These are phyloP conservation scores for Channallabes apus DNA, from an alignment of 2,797 vertebrate species.

Conservation along the genomic window DNA sequence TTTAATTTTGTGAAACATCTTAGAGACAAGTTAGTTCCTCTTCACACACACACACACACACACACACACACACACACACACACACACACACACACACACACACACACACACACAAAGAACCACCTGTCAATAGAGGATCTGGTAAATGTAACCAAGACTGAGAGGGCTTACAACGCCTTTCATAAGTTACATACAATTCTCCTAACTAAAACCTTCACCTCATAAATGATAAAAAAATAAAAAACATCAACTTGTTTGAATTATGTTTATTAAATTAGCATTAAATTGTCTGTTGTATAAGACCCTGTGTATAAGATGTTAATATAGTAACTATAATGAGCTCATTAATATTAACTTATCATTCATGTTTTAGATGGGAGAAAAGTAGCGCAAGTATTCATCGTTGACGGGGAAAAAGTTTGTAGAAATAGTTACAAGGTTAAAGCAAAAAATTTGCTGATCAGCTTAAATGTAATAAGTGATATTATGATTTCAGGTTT, in stretches of 20 bases:
- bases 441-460: no score
- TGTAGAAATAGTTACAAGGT: no score
- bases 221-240: neutral
- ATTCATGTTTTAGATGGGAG: neutral
- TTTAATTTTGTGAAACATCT: neutral
- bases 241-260: neutral
- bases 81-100: neutral
- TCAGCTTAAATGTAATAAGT: no score
- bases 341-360: neutral
- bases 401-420: no score
- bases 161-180: neutral
- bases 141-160: neutral
- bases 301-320: neutral
- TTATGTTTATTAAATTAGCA: neutral
- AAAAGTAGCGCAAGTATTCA: no score
- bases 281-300: neutral
- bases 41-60: neutral
- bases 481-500: no score
- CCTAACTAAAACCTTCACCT: neutral
- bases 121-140: no score
- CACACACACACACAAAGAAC: neutral
- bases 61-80: neutral
- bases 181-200: neutral
- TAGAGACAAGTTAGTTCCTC: neutral
- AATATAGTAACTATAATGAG: no score